These are phyloP conservation scores for Leptinotarsa undecemlineata DNA, from an alignment of 1,140 invertebrate species.

Conservation along the genomic window DNA sequence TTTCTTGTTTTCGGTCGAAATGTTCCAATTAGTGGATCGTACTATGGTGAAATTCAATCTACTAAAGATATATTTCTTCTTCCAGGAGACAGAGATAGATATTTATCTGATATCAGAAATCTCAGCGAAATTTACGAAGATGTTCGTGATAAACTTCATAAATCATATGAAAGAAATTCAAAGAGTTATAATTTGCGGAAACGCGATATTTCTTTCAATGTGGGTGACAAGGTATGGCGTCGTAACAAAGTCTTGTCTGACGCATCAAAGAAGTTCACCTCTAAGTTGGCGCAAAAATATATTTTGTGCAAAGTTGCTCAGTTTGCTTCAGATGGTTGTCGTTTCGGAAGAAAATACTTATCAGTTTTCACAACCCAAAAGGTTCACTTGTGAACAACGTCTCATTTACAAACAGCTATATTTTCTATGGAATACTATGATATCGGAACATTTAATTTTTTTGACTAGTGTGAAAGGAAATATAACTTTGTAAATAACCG, in stretches of 20 bases:
- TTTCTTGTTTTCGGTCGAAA: conserved; percentile 9
- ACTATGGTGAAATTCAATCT: neutral
- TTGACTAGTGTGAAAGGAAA: too few species aligned
- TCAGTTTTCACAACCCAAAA: too few species aligned
- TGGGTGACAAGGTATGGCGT: conserved; percentile 33
- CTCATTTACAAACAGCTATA: too few species aligned
- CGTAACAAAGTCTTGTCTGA: conserved; percentile 13
- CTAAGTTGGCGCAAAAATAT: conserved; percentile 38
- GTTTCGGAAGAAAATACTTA: too few species aligned
- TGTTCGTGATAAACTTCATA: conserved; percentile 22
- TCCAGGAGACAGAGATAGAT: neutral
- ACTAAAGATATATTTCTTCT: neutral
- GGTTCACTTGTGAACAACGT: too few species aligned
- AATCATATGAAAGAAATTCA: conserved; percentile 26
- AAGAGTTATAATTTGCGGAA: conserved; percentile 33
- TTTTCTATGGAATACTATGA: too few species aligned
- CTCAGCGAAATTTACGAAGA: conserved; percentile 18
- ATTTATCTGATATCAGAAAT: conserved; percentile 12
- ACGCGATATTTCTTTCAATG: conserved; percentile 24
- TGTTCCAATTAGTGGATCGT: neutral
- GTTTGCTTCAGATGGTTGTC: too few species aligned
- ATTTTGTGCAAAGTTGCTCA: conserved; percentile 23
- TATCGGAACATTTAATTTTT: too few species aligned
- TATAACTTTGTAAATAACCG: too few species aligned
- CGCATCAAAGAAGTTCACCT: conserved; percentile 26